A percentile compares a stretch with the other conserved stretches of the same genome.
Conservation (phyloP, 2,797 vertebrate species). For the Gallirallus australis region DNA sequence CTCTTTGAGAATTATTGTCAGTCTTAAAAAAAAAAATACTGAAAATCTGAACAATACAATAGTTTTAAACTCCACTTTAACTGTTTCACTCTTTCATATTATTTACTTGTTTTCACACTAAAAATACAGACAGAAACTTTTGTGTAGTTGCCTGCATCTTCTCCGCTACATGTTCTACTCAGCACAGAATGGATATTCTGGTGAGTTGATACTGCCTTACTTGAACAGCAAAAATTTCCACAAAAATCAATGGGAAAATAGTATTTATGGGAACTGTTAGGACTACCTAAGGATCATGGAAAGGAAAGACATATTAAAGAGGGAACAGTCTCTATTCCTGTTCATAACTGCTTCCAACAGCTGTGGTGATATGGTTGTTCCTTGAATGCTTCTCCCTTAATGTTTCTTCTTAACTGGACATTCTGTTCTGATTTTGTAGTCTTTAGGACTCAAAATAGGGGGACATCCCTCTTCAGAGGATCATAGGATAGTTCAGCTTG, state of each 20-base stretch:
- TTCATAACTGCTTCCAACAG: not conserved
- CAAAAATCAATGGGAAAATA: not conserved
- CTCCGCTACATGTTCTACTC: not conserved
- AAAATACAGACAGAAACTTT: not conserved
- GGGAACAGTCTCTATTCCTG: not conserved
- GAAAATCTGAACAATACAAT: not conserved
- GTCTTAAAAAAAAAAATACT: not conserved
- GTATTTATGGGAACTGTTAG: not conserved
- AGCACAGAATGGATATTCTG: not conserved
- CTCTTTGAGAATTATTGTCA: not conserved
- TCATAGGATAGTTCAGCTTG: not conserved
- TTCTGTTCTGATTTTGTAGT: not conserved
- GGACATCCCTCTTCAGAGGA: not conserved
- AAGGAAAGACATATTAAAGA: not conserved
- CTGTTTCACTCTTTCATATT: not conserved
- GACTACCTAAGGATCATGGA: not conserved
- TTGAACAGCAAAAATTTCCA: not conserved
- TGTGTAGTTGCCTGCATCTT: not conserved
- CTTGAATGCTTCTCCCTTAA: not conserved
- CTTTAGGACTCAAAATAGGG: not conserved
- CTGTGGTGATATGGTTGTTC: not conserved
- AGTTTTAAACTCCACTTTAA: not conserved
- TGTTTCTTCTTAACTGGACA: not conserved
- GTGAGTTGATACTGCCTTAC: not conserved
- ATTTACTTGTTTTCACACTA: not conserved